phyloP scores from a whole-genome alignment of 2,888 invertebrate genomes.

The Orchestes rusci region DNA sequence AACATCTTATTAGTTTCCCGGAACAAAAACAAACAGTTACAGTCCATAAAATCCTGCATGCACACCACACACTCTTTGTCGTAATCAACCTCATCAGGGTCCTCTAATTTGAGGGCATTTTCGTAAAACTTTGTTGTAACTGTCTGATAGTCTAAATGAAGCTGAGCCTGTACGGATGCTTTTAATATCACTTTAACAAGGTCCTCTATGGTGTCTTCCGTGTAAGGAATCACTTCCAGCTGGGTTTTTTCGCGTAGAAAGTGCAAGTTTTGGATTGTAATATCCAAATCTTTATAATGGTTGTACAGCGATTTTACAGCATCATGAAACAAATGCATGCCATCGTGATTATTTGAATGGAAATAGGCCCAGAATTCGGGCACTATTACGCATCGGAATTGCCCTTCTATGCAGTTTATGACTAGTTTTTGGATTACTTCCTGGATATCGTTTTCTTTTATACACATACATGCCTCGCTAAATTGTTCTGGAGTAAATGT shows the following conservation, averaged over 20 bases:
- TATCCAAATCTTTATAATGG: conserved; percentile 49
- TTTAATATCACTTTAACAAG: conserved; percentile 60
- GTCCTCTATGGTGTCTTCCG: conserved; percentile 48
- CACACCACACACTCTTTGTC: conserved; percentile 64
- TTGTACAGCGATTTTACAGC: conserved; percentile 60
- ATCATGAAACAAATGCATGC: conserved; percentile 58
- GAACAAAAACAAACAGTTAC: conserved; percentile 58
- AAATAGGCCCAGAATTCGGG: conserved; percentile 64
- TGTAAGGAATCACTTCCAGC: conserved; percentile 48
- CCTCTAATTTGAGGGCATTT: conserved; percentile 56
- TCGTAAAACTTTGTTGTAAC: conserved; percentile 71
- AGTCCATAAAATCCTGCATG: conserved; percentile 53
- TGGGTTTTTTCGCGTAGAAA: conserved; percentile 46
- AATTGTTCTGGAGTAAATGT: too few species aligned
- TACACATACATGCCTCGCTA: conserved; percentile 34
- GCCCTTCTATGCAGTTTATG: conserved; percentile 51
- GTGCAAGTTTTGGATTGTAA: conserved; percentile 51
- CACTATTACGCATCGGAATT: conserved; percentile 53
- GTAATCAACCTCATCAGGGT: conserved; percentile 34
- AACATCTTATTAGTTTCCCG: conserved; percentile 69
- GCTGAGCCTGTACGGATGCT: conserved; percentile 60
- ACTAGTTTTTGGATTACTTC: conserved; percentile 41
- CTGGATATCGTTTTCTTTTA: conserved; percentile 37
- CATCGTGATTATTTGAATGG: conserved; percentile 49
- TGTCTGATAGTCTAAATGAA: conserved; percentile 61